Evolutionary conservation across 2,113 vertebrate species (phyloP), one percentile per base, ranked within the genome.

Genomic region (Otocyon megalotis): DNA sequence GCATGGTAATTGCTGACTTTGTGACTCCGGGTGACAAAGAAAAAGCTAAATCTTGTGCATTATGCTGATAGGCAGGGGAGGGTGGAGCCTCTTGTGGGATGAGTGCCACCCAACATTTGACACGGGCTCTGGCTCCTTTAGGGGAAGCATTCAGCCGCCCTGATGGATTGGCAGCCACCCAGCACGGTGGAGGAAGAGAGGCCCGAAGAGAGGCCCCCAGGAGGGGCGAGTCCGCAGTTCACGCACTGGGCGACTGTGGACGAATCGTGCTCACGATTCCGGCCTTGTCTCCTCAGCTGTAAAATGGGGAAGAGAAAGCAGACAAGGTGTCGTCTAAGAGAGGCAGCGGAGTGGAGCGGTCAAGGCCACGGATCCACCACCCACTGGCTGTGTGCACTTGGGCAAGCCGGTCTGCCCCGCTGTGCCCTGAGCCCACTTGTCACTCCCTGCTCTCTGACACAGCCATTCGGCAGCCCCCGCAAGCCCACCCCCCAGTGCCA

Each of bases 241-340:
- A 43, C 35, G 32, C 69, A 1, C 76, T 35, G 80, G 65, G 62
- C 53, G 37, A 76, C 69, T 50, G 62, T 19, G 93, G 63, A 94
- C 93, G 54, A 37, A 28, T 43, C 4, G 37, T 77, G 58, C 77
- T 81, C 81, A 19, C 1, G 1, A 72, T 96, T 95, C 91, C 81
- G 54, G 93, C 62, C 50, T 83, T 24, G 88, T 77, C 72, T 94
- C 80, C 53, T 77, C 95, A 63, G 35, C 71, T 88, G 82, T 86
- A 65, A 96, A 97, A 97, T 95, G 95, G 62, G 93, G 97, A 98
- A 97, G 96, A 97, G 96, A 97, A 97, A 98, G 93, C 1, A 94
- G 96, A 96, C 96, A 96, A 90, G 96, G 91, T 95, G 88, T 50
- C 58, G 56, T 97, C 93, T 93, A 32, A 48, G 85, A 79, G 54